phyloP scores from a whole-genome alignment of 1,140 invertebrate genomes.

The Hypothenemus hampei region DNA sequence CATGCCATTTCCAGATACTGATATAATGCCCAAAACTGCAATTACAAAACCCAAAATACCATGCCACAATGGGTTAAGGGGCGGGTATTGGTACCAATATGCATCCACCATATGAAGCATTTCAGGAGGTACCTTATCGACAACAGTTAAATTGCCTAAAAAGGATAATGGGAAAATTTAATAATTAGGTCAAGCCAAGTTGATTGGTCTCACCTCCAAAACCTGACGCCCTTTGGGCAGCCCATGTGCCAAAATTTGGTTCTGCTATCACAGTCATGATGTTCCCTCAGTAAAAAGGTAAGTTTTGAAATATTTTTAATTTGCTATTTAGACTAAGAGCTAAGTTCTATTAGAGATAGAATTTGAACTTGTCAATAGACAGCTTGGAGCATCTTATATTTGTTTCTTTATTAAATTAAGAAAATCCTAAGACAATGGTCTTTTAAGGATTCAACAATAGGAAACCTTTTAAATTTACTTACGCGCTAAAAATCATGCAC shows the following conservation, averaged over 20 bases:
- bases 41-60: conserved; percentile 72
- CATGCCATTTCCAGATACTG: conserved; percentile 74
- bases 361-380: too few relatives aligned
- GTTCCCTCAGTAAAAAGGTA: conserved; percentile 5
- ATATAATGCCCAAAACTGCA: conserved; percentile 63
- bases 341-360: too few relatives aligned
- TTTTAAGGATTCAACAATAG: background rate
- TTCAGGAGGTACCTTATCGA: conserved; percentile 67
- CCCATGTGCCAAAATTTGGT: conserved; percentile 43
- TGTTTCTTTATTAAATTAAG: conserved; percentile 4
- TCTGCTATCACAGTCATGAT: conserved; percentile 46
- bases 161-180: background rate
- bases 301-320: too few relatives aligned
- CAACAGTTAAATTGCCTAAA: conserved; percentile 59
- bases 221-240: conserved; percentile 28
- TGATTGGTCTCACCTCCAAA: conserved; percentile 24
- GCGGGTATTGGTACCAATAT: conserved; percentile 72
- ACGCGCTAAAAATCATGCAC: background rate
- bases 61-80: conserved; percentile 75
- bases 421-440: background rate
- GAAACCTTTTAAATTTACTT: background rate
- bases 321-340: too few relatives aligned
- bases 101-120: conserved; percentile 67
- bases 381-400: background rate
- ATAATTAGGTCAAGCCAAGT: background rate